These are phyloP conservation scores for Nemotelus pantherinus DNA, from an alignment of 2,888 invertebrate genomes.

Conservation along the genomic window DNA sequence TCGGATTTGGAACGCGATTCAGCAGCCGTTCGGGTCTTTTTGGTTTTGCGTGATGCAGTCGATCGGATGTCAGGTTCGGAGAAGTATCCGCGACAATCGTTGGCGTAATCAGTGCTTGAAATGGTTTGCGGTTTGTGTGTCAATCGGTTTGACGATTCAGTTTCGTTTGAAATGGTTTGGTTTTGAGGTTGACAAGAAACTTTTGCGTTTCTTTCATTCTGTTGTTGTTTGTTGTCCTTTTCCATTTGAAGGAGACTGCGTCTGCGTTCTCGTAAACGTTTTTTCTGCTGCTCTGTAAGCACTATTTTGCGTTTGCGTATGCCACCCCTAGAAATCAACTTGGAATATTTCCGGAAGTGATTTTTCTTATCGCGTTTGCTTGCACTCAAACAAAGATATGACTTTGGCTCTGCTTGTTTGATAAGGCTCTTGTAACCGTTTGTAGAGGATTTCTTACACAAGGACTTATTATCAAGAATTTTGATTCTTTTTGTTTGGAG, in stretches of 20 bases:
- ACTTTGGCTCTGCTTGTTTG: slow-evolving; percentile 63
- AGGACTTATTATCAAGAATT: slow-evolving; percentile 58
- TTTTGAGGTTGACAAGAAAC: too few species aligned
- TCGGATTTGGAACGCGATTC: slow-evolving; percentile 65
- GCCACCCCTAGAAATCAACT: slow-evolving; percentile 52
- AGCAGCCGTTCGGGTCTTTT: slow-evolving; percentile 47
- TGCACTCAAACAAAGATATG: slow-evolving; percentile 61
- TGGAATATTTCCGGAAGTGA: slow-evolving; percentile 58
- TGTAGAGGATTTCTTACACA: slow-evolving; percentile 60
- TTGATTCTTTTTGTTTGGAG: slow-evolving; percentile 58
- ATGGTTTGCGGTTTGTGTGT: slow-evolving; percentile 53
- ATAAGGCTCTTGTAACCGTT: slow-evolving; percentile 64
- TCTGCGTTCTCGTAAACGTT: slow-evolving; percentile 56
- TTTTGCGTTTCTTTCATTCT: slow-evolving; percentile 18
- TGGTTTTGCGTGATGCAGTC: slow-evolving; percentile 45
- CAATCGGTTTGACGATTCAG: not conserved
- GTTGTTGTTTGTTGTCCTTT: slow-evolving; percentile 55
- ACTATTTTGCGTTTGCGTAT: slow-evolving; percentile 59
- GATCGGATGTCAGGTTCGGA: slow-evolving; percentile 62
- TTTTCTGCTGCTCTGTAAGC: slow-evolving; percentile 61
- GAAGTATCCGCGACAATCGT: slow-evolving; percentile 61
- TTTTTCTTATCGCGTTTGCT: slow-evolving; percentile 57
- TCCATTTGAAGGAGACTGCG: slow-evolving; percentile 56
- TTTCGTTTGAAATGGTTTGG: not conserved
- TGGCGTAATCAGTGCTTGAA: slow-evolving; percentile 54